Base-by-base conservation (phyloP, 2,113 vertebrate species). In the Osmerus mordax region DNA sequence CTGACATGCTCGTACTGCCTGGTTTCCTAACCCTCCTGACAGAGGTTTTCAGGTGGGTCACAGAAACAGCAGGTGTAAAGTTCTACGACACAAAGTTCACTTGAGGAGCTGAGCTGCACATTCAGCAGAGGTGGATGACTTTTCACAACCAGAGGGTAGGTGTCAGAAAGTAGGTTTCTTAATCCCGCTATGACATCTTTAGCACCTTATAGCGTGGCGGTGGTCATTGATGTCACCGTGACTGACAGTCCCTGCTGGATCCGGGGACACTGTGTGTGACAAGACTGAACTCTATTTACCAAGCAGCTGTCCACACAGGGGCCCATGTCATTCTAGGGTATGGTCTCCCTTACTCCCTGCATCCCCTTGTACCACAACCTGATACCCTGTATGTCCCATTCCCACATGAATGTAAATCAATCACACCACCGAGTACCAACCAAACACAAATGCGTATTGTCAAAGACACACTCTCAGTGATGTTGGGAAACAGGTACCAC, bases 241-340 rank as follows among this genome's bases (percentile, higher is more conserved):
- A 65, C 23, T 13, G 18, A 56, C 67, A 69, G 23, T 23, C 59
- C 73, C 73, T 28, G 58, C 73, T 69, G 66, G 52, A 47, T 15
- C 56, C 2, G 11, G 23, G 55, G 66, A 36, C 12, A 25, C 29
- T 13, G 36, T 59, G 29, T 21, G 32, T 71, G 55, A 72, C 69
- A 53, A 72, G 56, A 67, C 64, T 36, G 36, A 29, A 47, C 68
- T 71, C 69, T 36, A 66, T 70, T 60, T 61, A 53, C 54, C 23
- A 56, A 63, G 69, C 65, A 77, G 75, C 69, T 72, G 69, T 55
- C 65, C 52, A 28, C 4, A 51, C 64, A 66, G 1, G 63, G 62
- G 64, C 67, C 41, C 52, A 28, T 52, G 63, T 28, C 8, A 41
- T 66, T 64, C 19, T 36, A 25, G 41, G 32, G n/a, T 19, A 47